Conservation (phyloP, 2,113 vertebrate species). For the Grantiella picta region DNA sequence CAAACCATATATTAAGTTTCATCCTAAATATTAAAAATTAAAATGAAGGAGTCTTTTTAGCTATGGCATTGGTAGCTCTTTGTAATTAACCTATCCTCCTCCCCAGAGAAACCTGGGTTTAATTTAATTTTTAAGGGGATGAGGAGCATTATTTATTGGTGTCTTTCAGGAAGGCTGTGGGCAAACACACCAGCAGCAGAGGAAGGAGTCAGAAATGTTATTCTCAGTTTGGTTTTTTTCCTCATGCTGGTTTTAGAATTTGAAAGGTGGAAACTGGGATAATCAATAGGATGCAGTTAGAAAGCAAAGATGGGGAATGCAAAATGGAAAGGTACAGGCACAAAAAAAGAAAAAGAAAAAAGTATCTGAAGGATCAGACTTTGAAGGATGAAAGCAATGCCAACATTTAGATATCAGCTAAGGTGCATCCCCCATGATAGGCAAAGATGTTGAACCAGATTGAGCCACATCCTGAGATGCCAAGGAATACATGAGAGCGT, state of each 20-base stretch:
- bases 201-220: neutral
- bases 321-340: neutral
- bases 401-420: neutral
- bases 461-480: neutral
- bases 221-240: neutral
- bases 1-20: neutral
- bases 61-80: slow-evolving; percentile 29
- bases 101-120: slow-evolving; percentile 46
- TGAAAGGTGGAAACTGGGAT: neutral
- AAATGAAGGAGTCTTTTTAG: neutral
- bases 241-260: neutral
- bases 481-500: neutral
- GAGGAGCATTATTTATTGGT: slow-evolving; percentile 36
- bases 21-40: slow-evolving; percentile 16
- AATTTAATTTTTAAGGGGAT: slow-evolving; percentile 57
- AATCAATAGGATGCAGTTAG: neutral
- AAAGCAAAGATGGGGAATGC: neutral
- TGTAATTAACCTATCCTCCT: slow-evolving; percentile 51
- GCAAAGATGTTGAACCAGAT: neutral
- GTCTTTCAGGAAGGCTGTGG: slow-evolving; percentile 4
- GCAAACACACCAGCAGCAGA: neutral
- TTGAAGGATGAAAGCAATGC: neutral
- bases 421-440: neutral
- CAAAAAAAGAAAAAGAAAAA: neutral
- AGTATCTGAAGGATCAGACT: neutral